These are phyloP conservation scores for Mystacornis crossleyi DNA, from an alignment of 2,113 vertebrate species.

Conservation along the genomic window DNA sequence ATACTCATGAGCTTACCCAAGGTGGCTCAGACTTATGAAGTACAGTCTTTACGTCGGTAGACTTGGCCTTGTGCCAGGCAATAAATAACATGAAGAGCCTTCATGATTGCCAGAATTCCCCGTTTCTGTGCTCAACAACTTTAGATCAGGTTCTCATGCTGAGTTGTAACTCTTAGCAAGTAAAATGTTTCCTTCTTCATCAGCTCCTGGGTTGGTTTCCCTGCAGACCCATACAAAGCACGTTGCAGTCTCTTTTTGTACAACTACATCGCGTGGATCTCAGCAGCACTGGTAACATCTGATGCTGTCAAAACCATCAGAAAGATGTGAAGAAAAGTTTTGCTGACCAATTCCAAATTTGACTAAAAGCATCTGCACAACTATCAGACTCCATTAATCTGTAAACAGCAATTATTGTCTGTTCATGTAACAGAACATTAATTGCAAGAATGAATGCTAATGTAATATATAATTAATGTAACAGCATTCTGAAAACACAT, in stretches of 20 bases:
- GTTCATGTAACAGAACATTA: not conserved
- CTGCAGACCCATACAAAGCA: not conserved
- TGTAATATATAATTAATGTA: conserved; percentile 2
- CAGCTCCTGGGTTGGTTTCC: not conserved
- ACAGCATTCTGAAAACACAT: not conserved
- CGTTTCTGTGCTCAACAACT: not conserved
- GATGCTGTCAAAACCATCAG: not conserved
- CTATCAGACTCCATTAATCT: not conserved
- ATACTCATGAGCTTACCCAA: not conserved
- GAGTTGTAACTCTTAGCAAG: not conserved
- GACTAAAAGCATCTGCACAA: not conserved
- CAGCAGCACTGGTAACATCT: not conserved
- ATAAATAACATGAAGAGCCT: not conserved
- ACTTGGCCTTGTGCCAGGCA: not conserved
- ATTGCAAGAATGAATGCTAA: not conserved
- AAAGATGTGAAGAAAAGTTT: not conserved
- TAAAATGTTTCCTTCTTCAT: not conserved
- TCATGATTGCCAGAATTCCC: not conserved
- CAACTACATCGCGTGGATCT: not conserved
- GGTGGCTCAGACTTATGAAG: not conserved
- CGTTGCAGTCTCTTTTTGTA: not conserved
- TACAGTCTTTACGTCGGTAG: not conserved
- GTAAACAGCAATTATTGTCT: not conserved
- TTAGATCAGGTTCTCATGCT: not conserved
- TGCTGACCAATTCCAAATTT: not conserved